These are phyloP conservation scores for Orycteropus afer DNA, from an alignment of 2,113 vertebrate genomes.

Conservation along the genomic window DNA sequence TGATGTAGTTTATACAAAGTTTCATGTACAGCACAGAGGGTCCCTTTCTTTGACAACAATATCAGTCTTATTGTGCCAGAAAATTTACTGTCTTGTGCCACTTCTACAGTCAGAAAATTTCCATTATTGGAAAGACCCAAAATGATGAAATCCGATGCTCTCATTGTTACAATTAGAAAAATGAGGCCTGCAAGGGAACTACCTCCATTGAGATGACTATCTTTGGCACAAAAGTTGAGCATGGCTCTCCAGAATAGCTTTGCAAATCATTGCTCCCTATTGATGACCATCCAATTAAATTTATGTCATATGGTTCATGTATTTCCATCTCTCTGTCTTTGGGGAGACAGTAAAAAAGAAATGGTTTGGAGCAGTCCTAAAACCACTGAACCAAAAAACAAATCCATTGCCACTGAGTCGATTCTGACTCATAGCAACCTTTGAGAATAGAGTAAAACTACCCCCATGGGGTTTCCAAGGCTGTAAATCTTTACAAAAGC, in stretches of 20 bases:
- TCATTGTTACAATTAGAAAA: neutral
- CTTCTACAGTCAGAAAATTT: neutral
- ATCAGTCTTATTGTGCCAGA: too few relatives aligned
- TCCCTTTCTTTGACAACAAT: neutral
- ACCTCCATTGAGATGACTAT: neutral
- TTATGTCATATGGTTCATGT: neutral
- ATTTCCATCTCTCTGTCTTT: neutral
- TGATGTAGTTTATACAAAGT: neutral
- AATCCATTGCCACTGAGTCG: too few relatives aligned
- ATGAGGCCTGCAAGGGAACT: neutral
- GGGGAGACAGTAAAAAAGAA: neutral
- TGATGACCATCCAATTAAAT: neutral
- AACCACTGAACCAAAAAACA: too few relatives aligned
- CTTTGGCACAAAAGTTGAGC: neutral
- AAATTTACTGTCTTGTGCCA: neutral
- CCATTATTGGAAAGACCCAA: neutral
- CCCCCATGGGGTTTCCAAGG: too few relatives aligned
- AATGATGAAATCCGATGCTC: neutral
- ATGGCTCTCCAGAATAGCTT: neutral
- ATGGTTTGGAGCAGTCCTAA: neutral
- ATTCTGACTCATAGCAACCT: too few relatives aligned
- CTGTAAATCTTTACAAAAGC: too few relatives aligned
- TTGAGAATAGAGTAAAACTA: too few relatives aligned
- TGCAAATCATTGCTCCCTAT: neutral
- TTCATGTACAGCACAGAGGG: rapidly evolving